Conservation (phyloP, 2,113 vertebrate genomes). For the Lepisosteus oculatus region DNA sequence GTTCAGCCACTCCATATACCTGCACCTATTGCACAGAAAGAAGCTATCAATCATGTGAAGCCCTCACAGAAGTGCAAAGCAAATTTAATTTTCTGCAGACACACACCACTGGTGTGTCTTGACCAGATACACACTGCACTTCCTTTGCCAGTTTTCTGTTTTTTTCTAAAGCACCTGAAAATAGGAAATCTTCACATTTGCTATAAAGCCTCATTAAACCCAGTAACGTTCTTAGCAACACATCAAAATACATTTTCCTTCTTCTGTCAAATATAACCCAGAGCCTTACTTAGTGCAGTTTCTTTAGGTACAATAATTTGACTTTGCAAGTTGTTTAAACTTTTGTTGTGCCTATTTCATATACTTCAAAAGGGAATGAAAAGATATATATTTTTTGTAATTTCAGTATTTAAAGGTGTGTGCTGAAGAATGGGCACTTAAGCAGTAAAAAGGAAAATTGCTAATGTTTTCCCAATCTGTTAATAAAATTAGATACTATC, state of each 20-base stretch:
- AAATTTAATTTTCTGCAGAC: neutral
- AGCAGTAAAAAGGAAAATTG: too few relatives aligned
- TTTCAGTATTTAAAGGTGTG: too few relatives aligned
- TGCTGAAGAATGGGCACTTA: too few relatives aligned
- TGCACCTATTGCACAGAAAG: constrained; percentile 1
- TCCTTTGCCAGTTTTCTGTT: neutral
- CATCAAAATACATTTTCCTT: neutral
- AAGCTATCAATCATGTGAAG: neutral
- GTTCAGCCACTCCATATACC: neutral
- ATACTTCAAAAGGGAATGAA: too few relatives aligned
- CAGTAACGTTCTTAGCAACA: neutral
- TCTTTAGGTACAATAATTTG: too few relatives aligned
- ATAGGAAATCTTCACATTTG: neutral
- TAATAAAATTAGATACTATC: too few relatives aligned
- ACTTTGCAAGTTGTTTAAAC: too few relatives aligned
- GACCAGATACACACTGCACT: neutral
- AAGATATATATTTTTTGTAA: too few relatives aligned
- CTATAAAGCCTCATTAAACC: neutral
- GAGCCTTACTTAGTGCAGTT: too few relatives aligned
- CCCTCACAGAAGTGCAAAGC: neutral
- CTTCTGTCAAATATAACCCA: neutral
- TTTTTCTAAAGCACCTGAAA: neutral
- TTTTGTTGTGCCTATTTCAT: too few relatives aligned
- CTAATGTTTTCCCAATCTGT: too few relatives aligned
- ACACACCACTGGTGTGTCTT: neutral